Base-by-base conservation (phyloP, 2,113 vertebrate genomes). In the Symphodus melops region DNA sequence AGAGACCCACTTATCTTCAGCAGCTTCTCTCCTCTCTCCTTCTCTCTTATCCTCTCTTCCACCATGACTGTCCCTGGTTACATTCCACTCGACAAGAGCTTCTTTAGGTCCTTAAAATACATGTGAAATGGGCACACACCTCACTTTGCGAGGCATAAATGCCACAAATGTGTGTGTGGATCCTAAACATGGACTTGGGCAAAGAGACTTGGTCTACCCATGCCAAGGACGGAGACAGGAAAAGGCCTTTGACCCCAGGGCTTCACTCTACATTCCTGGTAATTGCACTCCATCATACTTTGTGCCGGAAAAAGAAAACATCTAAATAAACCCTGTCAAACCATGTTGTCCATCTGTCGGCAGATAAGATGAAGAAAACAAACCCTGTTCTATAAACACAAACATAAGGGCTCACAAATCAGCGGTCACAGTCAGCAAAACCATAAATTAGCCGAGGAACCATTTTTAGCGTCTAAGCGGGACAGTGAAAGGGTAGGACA, bases 311-410 rank as follows among this genome's bases (percentile, higher is more conserved):
- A 90, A 92, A 90, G 87, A 83, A 90, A 91, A 87, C 81, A 81
- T 92, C 88, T 91, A 94, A 94, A 94, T 92, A 94, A 93, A 90
- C 87, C 84, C 88, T 77, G 87, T 89, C 86, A 86, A 89, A 84
- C 83, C 80, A 76, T 88, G 86, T 79, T 90, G 89, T 93, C 91
- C 86, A 91, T 93, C 90, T 86, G 82, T 67, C 56, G 37, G 72
- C 74, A 91, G 93, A 95, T 93, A 93, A 93, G 90, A 94, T 90
- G 89, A 73, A 76, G 77, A 82, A 86, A 90, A 87, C 71, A 87
- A 87, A 68, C 53, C 74, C 75, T 80, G 90, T 88, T 92, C 92
- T 90, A 89, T 90, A 93, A 94, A 95, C 93, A 94, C 88, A 94
- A 93, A 94, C 92, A 94, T 28, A 68, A 49, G 59, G 70, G 77